These are phyloP conservation scores for Coelopa frigida DNA, from an alignment of 1,140 invertebrate species.

Conservation along the genomic window DNA sequence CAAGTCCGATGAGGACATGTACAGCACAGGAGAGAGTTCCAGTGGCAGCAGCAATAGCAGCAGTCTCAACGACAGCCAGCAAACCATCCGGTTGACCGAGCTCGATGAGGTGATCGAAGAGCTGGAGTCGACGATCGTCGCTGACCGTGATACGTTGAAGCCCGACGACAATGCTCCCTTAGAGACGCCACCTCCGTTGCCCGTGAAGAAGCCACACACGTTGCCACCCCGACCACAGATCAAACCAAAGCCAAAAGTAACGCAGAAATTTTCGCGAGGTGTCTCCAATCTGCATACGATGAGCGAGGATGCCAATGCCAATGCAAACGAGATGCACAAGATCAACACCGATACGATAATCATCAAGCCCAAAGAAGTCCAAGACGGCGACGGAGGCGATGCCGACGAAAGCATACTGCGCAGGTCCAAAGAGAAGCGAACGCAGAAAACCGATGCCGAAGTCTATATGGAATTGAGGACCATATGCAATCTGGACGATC, in stretches of 20 bases:
- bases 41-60: slow-evolving; percentile 26
- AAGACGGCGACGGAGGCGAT: slow-evolving; percentile 15
- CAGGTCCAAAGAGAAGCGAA: slow-evolving; percentile 52
- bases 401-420: slow-evolving; percentile 48
- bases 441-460: slow-evolving; percentile 68
- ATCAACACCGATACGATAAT: slow-evolving; percentile 48
- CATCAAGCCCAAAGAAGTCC: slow-evolving; percentile 24
- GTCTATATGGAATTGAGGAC: slow-evolving; percentile 74
- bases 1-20: slow-evolving; percentile 31
- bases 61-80: slow-evolving; percentile 36
- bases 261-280: slow-evolving; percentile 35
- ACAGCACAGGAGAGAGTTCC: slow-evolving; percentile 24
- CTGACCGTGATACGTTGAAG: slow-evolving; percentile 29
- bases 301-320: slow-evolving; percentile 14
- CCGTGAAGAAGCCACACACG: slow-evolving; percentile 39
- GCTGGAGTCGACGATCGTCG: slow-evolving; percentile 29
- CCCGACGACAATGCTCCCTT: slow-evolving; percentile 5
- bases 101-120: slow-evolving; percentile 39
- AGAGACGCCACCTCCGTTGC: slow-evolving; percentile 39
- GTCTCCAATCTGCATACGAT: slow-evolving; percentile 33
- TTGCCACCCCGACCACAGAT: slow-evolving; percentile 43
- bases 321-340: slow-evolving; percentile 17
- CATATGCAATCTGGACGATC: slow-evolving; percentile 70
- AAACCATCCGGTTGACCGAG: slow-evolving; percentile 25
- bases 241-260: slow-evolving; percentile 37